Evolutionary conservation across 2,888 invertebrate species (phyloP), one percentile per base, ranked within the genome.

Genomic region (Tyria jacobaeae): DNA sequence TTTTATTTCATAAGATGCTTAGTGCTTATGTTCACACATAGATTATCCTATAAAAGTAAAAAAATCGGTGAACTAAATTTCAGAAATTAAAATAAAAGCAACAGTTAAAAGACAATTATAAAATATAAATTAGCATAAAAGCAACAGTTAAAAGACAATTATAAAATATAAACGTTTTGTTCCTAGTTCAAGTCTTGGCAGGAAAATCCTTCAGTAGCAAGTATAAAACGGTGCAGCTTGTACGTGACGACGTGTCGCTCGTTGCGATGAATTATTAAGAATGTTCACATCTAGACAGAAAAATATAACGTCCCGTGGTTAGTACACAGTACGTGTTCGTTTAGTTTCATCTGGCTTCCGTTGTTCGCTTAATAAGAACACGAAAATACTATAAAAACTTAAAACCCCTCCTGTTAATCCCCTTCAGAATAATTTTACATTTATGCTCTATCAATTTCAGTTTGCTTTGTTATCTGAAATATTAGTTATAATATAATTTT

Each of bases 211-310:
- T 47, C 9, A 14, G 14, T 10, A 0, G 34, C 14, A 17, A 41
- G 10, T 24, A 55, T 10, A 9, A 51, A 24, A 57, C 39, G 21
- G 12, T 6, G 27, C 57, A 34, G 9, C n/a, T 10, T 5, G 17
- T 62, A 64, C 69, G 62, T 71, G 73, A 53, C 58, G 55, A 61
- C 55, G 48, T 14, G 15, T 9, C 27, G n/a, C n/a, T n/a, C n/a
- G 21, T 31, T 7, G 27, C 27, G 15, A 0, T 44, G 48, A 66
- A 65, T 49, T 57, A 70, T 65, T 64, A 71, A 35, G 53, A 25
- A 71, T 63, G 60, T 63, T 56, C 15, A 55, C 64, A 73, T 51
- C 48, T 55, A 57, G 59, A 57, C 37, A 50, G 21, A 41, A 27
- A 61, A 57, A 61, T 65, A 55, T 62, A 57, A 64, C 61, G 37